These are phyloP conservation scores for Ammodytes dubius DNA, from an alignment of 2,113 vertebrate genomes.

Conservation along the genomic window DNA sequence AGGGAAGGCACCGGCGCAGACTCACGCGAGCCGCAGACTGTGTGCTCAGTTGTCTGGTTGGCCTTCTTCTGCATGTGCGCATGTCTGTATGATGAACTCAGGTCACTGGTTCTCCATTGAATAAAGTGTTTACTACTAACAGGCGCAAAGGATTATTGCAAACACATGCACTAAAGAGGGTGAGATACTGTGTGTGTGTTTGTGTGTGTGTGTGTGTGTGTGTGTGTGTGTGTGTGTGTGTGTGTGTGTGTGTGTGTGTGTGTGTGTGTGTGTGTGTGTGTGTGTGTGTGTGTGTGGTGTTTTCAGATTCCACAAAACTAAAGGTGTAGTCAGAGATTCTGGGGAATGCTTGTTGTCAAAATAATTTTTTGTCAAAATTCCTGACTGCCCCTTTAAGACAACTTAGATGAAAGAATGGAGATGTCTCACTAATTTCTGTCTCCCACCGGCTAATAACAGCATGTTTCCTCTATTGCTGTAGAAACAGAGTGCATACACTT, in stretches of 20 bases:
- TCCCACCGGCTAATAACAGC: neutral
- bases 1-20: conserved; percentile 11
- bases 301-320: conserved; percentile 18
- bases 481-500: conserved; percentile 20
- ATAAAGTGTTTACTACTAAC: conserved; percentile 28
- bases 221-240: neutral
- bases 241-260: no score
- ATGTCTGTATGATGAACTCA: conserved; percentile 32
- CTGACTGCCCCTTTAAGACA: neutral
- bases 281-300: neutral
- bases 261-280: neutral
- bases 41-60: neutral
- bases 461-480: conserved; percentile 15
- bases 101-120: conserved; percentile 57
- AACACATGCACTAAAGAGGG: conserved; percentile 53
- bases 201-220: neutral
- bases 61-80: neutral
- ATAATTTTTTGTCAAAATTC: no score
- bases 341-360: no score
- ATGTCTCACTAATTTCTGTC: conserved; percentile 17
- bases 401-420: conserved; percentile 47
- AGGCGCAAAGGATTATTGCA: conserved; percentile 56
- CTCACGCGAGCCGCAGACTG: conserved; percentile 33
- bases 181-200: neutral
- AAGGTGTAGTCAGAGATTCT: no score